Percentiles rank a stretch among this genome's conserved stretches.
phyloP scores from a whole-genome alignment of 1,140 invertebrate species.

The Drosophila yakuba region DNA sequence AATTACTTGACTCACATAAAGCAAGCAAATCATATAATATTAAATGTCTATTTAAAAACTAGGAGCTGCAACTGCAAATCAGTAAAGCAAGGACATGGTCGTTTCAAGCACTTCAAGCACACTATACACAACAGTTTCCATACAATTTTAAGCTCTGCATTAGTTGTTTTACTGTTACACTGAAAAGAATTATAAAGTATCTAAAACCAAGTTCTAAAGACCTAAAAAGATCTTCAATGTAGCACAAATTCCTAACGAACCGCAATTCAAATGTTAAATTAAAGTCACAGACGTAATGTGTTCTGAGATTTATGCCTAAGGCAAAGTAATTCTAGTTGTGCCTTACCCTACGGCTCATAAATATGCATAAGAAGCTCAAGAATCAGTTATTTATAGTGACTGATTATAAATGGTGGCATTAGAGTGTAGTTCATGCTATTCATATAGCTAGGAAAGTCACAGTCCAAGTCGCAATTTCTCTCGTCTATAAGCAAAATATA shows the following conservation, averaged over 20 bases:
- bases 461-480: neutral
- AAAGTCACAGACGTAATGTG: neutral
- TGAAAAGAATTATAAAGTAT: too few species aligned
- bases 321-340: constrained; percentile 14
- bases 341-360: constrained; percentile 20
- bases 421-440: neutral
- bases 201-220: neutral
- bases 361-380: constrained; percentile 31
- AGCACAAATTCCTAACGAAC: neutral
- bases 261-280: constrained; percentile 20
- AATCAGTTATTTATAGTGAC: constrained; percentile 22
- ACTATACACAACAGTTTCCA: too few species aligned
- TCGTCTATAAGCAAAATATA: neutral
- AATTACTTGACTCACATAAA: too few species aligned
- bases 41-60: too few species aligned
- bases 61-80: too few species aligned
- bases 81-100: too few species aligned
- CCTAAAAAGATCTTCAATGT: constrained; percentile 8
- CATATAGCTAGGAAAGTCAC: neutral
- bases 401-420: neutral
- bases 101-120: too few species aligned
- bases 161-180: too few species aligned
- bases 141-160: too few species aligned
- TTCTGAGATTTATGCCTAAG: constrained; percentile 40
- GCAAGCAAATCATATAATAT: too few species aligned